Base-by-base conservation (phyloP, 2,888 invertebrate species). In the Mythimna lalbum region DNA sequence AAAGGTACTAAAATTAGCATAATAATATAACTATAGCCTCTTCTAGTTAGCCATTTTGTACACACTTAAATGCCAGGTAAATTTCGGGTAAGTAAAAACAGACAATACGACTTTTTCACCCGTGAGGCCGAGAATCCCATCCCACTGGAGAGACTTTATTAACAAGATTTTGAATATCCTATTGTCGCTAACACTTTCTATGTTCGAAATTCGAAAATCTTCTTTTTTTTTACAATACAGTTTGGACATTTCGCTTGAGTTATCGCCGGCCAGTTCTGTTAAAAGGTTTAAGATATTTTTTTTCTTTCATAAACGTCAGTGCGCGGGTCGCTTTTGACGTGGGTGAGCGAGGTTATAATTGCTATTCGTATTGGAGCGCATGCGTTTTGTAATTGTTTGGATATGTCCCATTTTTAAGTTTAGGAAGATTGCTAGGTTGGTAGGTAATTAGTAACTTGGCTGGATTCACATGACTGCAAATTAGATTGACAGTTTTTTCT, bases 181-280 rank as follows among this genome's bases (percentile, higher is more conserved):
- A 95, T 96, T 96, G 96, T 95, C 92, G 90, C 94, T 94, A 95
- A 96, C 96, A 96, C 96, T 96, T 95, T 95, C 96, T 94, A 95
- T 91, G 91, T 93, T 95, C 90, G 87, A 93, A 92, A 92, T 93
- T 92, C 87, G 88, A 91, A 85, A 79, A 84, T 80, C 74, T 89
- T 90, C 91, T 77, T 89, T 90, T 94, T 94, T 94, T 91, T 89
- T 83, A 84, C 76, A 83, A 81, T 87, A 85, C 90, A 91, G 92
- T 95, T 95, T 95, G 95, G 96, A 95, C 95, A 95, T 95, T 95
- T 96, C 93, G 96, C 95, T 95, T 96, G 95, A 95, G 93, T 95
- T 96, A 96, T 95, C 92, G 93, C 94, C 93, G 93, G 93, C 93
- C 93, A 93, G 94, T 93, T 94, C 94, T 93, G 95, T 95, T 95